Evolutionary conservation across 1,140 invertebrate genomes (phyloP), one percentile per base, ranked within the genome.

Genomic region (Contarinia nasturtii): DNA sequence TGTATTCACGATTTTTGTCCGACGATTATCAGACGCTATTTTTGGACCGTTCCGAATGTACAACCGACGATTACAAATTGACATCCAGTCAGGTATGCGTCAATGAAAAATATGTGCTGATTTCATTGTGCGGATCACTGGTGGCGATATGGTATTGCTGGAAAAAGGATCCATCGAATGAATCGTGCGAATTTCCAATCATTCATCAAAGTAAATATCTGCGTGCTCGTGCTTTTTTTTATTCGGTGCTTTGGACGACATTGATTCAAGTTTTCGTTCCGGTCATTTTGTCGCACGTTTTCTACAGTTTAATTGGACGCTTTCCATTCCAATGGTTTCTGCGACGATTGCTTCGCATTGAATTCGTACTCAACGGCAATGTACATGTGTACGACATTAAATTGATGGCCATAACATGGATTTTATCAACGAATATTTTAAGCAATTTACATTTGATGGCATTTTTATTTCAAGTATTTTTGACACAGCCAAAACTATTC

Each of bases 131-230:
- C 46, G 80, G 81, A 17, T 65, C 79, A 37, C 79, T 74, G 69
- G 76, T 73, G 48, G 80, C 80, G 41, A 62, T 79, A 46, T 79
- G 76, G 53, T 77, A 76, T 53, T 82, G 80, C 51, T 52, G 72
- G 0, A 73, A 69, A 52, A 60, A 67, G 5, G 69, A 74, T 51
- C 61, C 72, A 44, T 67, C 68, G 22, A 59, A 63, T 8, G 66
- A 70, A 44, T 69, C 72, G 42, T 63, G 79, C 10, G 64, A 71
- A 14, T 84, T 83, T 56, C 72, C 78, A 14, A 71, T 79, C 11
- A 72, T 81, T 43, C 74, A 79, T 42, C 74, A 76, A 55, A 69
- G 70, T 2, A 80, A 78, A 53, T 69, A 77, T 46, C 63, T 74
- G 11, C 72, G 76, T 53, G 64, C 84, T 11, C 75, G 75, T 51